A percentile compares a stretch with the other conserved stretches of the same genome.
Conservation (phyloP, 2,113 vertebrate genomes). For the Lophura nycthemera region DNA sequence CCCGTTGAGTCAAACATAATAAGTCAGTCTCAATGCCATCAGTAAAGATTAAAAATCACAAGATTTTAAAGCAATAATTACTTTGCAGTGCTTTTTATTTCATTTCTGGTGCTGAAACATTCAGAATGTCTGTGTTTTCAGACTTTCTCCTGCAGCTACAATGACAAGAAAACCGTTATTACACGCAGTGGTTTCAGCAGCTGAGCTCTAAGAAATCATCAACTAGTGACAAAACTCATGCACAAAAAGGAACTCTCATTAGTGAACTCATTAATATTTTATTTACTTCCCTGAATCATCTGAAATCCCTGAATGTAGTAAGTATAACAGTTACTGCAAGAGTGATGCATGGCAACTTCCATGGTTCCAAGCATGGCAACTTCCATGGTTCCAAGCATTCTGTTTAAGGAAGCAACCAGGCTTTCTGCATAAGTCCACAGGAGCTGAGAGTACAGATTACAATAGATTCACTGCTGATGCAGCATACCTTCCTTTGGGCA, state of each 20-base stretch:
- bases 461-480: neutral
- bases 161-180: neutral
- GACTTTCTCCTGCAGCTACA: neutral
- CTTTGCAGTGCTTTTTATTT: slow-evolving; percentile 10
- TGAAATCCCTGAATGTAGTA: neutral
- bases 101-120: slow-evolving; percentile 16
- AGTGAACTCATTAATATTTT: neutral
- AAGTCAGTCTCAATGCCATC: neutral
- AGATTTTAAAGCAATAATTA: neutral
- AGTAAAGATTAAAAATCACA: neutral
- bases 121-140: neutral
- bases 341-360: neutral
- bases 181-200: neutral
- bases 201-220: slow-evolving; percentile 21
- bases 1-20: neutral
- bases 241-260: neutral
- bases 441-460: neutral
- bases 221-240: neutral
- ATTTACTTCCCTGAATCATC: neutral
- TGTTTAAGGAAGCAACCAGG: neutral
- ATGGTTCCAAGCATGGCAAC: neutral
- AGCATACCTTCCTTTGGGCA: neutral
- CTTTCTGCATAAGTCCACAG: neutral
- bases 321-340: neutral
- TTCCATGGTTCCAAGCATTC: neutral